phyloP scores from a whole-genome alignment of 2,113 vertebrate genomes.

The Aythya baeri region DNA sequence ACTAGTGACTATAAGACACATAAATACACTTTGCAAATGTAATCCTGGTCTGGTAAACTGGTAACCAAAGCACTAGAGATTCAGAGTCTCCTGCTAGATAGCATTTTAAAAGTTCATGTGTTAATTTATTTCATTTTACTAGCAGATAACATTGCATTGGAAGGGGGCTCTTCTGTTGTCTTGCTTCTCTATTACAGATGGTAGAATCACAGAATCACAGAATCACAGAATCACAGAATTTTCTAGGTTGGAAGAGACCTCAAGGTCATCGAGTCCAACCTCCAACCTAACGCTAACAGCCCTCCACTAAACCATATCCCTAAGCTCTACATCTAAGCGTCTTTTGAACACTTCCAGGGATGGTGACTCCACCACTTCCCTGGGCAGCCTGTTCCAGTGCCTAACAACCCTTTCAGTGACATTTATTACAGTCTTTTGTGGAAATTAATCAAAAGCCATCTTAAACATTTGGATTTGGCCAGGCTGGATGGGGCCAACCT shows the following conservation, averaged over 20 bases:
- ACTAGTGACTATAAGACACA: not conserved
- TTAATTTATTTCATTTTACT: not conserved
- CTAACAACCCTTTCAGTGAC: too few species aligned
- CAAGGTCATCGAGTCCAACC: too few species aligned
- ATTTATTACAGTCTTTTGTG: not conserved
- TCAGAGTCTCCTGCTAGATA: not conserved
- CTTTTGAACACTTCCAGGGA: too few species aligned
- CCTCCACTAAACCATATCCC: too few species aligned
- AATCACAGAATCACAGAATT: too few species aligned
- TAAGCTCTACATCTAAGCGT: too few species aligned
- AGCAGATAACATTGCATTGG: not conserved
- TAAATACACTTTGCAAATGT: not conserved
- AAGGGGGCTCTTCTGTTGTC: not conserved
- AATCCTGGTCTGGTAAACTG: not conserved
- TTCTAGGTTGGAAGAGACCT: too few species aligned
- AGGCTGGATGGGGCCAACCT: too few species aligned
- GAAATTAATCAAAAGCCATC: not conserved
- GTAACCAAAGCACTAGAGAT: not conserved
- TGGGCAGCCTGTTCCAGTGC: too few species aligned
- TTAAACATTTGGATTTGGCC: not conserved
- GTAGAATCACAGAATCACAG: too few species aligned
- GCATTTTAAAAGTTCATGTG: not conserved
- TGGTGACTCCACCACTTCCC: too few species aligned
- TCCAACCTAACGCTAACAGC: too few species aligned
- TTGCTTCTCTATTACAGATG: not conserved